Evolutionary conservation across 1,140 invertebrate species (phyloP).

Genomic region (Branchinecta lindahli): DNA sequence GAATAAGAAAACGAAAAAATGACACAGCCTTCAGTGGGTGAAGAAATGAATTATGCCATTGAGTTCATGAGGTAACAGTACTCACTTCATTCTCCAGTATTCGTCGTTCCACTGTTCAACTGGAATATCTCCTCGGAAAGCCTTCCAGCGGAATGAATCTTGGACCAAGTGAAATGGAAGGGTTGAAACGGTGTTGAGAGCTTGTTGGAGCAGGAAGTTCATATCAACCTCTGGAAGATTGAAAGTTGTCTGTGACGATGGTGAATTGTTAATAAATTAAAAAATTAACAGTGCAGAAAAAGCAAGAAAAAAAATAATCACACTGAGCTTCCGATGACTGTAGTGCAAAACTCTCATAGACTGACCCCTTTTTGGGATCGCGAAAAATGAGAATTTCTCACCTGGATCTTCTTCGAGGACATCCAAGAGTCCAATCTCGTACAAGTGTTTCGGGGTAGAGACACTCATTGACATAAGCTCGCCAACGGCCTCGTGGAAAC

Average conservation of each 20-base stretch:
- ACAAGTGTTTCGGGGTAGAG: conserved; percentile 32
- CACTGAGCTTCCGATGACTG: too few relatives aligned
- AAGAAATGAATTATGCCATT: neutral
- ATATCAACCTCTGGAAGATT: conserved; percentile 30
- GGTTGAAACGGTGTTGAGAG: conserved; percentile 37
- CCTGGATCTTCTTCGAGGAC: conserved; percentile 22
- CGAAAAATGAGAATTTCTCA: neutral
- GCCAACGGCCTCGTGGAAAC: conserved; percentile 41
- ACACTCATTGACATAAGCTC: conserved; percentile 37
- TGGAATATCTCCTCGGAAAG: conserved; percentile 31
- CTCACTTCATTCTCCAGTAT: conserved; percentile 31
- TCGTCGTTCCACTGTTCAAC: conserved; percentile 29
- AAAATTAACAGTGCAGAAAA: too few relatives aligned
- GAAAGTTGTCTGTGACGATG: neutral
- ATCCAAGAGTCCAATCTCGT: conserved; percentile 31
- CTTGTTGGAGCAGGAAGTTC: conserved; percentile 34
- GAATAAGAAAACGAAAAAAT: too few relatives aligned
- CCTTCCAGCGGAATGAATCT: conserved; percentile 37
- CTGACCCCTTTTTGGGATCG: too few relatives aligned
- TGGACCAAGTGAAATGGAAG: conserved; percentile 38
- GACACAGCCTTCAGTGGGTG: too few relatives aligned
- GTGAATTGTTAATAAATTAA: too few relatives aligned
- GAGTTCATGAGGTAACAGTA: neutral
- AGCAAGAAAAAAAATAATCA: too few relatives aligned
- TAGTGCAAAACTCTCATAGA: too few relatives aligned